Evolutionary conservation across 2,113 vertebrate species (phyloP).

Genomic region (Chloropsis cyanopogon): DNA sequence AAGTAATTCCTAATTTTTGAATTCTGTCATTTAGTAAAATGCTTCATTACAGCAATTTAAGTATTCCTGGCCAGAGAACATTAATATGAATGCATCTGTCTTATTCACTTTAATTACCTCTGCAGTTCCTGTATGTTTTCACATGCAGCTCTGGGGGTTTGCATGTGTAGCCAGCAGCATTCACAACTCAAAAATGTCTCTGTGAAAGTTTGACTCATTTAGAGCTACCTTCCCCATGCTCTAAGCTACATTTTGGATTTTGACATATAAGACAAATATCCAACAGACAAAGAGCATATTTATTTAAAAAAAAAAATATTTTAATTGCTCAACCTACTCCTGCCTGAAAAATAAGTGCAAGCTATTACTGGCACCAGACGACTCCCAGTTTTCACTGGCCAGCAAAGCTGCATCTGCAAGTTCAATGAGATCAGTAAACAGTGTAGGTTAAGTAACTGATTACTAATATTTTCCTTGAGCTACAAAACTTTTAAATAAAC

Average conservation of each 20-base stretch:
- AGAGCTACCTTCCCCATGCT: neutral
- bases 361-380: slow-evolving; percentile 55
- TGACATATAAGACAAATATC: slow-evolving; percentile 9
- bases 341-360: slow-evolving; percentile 69
- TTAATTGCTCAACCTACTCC: slow-evolving; percentile 63
- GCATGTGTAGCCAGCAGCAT: neutral
- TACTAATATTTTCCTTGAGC: slow-evolving; percentile 78
- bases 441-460: slow-evolving; percentile 73
- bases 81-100: neutral
- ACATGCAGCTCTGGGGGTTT: neutral
- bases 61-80: neutral
- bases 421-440: slow-evolving; percentile 75
- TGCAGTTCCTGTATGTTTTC: neutral
- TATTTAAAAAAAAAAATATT: neutral
- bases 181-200: neutral
- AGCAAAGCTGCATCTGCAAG: slow-evolving; percentile 68
- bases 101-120: neutral
- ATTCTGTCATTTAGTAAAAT: neutral
- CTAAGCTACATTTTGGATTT: neutral
- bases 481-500: slow-evolving; percentile 76
- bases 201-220: neutral
- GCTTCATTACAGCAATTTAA: neutral
- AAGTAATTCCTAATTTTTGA: neutral
- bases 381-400: slow-evolving; percentile 54
- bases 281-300: slow-evolving; percentile 1